These are phyloP conservation scores for Menidia menidia DNA, from an alignment of 2,797 vertebrate genomes.

Conservation along the genomic window DNA sequence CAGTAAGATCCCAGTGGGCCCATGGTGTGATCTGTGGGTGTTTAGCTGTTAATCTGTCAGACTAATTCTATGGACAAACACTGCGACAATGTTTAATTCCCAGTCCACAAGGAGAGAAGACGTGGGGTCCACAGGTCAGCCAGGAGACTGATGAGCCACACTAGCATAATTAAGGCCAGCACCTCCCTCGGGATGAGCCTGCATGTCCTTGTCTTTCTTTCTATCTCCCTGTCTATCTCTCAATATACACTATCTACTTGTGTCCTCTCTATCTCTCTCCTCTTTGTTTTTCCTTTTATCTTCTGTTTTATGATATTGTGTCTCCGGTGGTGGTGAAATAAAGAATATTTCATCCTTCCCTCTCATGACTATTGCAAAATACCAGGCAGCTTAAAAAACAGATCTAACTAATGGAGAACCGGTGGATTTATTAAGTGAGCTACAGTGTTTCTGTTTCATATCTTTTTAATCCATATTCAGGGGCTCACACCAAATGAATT, in stretches of 20 bases:
- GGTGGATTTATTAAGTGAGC: constrained; percentile 21
- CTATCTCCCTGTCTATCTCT: constrained; percentile 40
- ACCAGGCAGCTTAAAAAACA: constrained; percentile 7
- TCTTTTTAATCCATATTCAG: constrained; percentile 64
- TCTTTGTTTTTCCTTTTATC: constrained; percentile 41
- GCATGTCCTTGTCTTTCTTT: constrained; percentile 43
- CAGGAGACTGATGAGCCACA: constrained; percentile 82
- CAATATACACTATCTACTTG: constrained; percentile 35
- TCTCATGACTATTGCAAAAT: constrained; percentile 43
- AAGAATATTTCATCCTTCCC: constrained; percentile 29
- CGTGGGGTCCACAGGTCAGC: constrained; percentile 69
- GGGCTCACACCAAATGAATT: constrained; percentile 67
- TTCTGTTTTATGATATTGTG: constrained; percentile 34
- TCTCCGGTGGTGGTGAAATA: constrained; percentile 25
- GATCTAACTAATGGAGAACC: constrained; percentile 6
- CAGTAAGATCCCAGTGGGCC: constrained; percentile 53
- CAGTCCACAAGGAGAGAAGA: constrained; percentile 68
- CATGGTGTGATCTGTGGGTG: constrained; percentile 75
- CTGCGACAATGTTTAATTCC: constrained; percentile 68
- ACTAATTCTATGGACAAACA: constrained; percentile 79
- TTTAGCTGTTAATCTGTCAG: constrained; percentile 83
- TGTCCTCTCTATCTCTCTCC: constrained; percentile 35
- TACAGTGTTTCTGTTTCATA: constrained; percentile 34
- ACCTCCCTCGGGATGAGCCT: constrained; percentile 66
- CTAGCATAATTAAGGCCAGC: constrained; percentile 83